Conservation (phyloP, 2,113 vertebrate genomes). For the Percopsis transmontana region DNA sequence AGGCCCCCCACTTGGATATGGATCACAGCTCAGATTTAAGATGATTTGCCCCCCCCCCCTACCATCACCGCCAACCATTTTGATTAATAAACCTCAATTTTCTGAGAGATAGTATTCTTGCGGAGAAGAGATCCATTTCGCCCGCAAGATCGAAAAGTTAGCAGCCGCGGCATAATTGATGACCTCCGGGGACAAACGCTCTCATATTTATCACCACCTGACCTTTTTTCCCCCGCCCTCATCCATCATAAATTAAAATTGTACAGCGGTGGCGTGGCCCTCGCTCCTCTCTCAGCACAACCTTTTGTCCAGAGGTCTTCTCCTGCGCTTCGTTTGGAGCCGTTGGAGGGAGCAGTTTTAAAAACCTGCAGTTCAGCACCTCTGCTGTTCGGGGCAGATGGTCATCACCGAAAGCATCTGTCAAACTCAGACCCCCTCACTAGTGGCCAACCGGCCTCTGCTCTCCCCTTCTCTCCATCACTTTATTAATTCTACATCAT, state of each 20-base stretch:
- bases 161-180: constrained; percentile 81
- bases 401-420: constrained; percentile 80
- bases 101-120: constrained; percentile 80
- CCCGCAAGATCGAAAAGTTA: constrained; percentile 82
- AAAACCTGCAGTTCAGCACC: constrained; percentile 80
- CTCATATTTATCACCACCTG: constrained; percentile 86
- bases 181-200: constrained; percentile 83
- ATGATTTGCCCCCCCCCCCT: constrained; percentile 50
- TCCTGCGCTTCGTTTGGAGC: constrained; percentile 79
- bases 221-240: constrained; percentile 86
- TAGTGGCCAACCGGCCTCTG: constrained; percentile 53
- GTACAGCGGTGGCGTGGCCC: constrained; percentile 81
- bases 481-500: not conserved
- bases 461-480: constrained; percentile 41
- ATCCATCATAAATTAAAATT: constrained; percentile 98
- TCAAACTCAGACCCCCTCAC: constrained; percentile 74
- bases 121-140: constrained; percentile 80
- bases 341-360: constrained; percentile 66
- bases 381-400: constrained; percentile 81
- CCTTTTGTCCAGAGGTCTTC: constrained; percentile 86
- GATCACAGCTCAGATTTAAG: constrained; percentile 56
- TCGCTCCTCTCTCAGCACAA: constrained; percentile 81
- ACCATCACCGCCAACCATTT: constrained; percentile 58
- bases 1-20: constrained; percentile 45
- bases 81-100: constrained; percentile 81